phyloP scores from a whole-genome alignment of 2,113 vertebrate genomes.

The Carassius auratus region DNA sequence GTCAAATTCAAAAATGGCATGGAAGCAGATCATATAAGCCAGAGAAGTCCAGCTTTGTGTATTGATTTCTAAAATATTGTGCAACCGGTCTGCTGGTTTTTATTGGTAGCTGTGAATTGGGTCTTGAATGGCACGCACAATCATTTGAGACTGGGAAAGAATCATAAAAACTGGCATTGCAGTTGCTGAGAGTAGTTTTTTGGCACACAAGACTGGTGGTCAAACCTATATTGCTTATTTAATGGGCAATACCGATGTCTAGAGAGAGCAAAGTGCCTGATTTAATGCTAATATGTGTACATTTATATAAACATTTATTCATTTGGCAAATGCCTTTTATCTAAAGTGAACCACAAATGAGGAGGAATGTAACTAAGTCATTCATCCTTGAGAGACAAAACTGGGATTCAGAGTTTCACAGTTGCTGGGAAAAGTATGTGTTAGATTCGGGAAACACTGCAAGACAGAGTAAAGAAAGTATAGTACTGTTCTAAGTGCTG shows the following conservation, averaged over 20 bases:
- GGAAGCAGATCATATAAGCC: constrained; percentile 13
- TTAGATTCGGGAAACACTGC: not conserved
- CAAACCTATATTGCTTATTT: not conserved
- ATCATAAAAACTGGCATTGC: not conserved
- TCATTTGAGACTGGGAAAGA: not conserved
- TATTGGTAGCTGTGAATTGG: not conserved
- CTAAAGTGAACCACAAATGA: not conserved
- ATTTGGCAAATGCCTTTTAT: constrained; percentile 2
- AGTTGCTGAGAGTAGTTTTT: constrained; percentile 10
- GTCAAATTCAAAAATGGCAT: constrained; percentile 12
- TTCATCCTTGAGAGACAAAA: not conserved
- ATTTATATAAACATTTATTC: not conserved
- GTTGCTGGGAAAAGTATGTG: not conserved
- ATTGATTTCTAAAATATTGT: constrained; percentile 13
- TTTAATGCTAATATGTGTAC: not conserved
- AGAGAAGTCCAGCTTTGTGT: constrained; percentile 1
- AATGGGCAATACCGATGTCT: not conserved
- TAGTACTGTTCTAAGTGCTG: not conserved
- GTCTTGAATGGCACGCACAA: not conserved
- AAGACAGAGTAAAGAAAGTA: not conserved
- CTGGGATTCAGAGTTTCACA: not conserved
- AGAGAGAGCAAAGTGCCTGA: not conserved
- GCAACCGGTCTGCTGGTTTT: not conserved
- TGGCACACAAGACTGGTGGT: constrained; percentile 3
- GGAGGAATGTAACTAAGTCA: not conserved